These are phyloP conservation scores for Pharmacophagus antenor DNA, from an alignment of 2,888 invertebrate species.

Conservation along the genomic window DNA sequence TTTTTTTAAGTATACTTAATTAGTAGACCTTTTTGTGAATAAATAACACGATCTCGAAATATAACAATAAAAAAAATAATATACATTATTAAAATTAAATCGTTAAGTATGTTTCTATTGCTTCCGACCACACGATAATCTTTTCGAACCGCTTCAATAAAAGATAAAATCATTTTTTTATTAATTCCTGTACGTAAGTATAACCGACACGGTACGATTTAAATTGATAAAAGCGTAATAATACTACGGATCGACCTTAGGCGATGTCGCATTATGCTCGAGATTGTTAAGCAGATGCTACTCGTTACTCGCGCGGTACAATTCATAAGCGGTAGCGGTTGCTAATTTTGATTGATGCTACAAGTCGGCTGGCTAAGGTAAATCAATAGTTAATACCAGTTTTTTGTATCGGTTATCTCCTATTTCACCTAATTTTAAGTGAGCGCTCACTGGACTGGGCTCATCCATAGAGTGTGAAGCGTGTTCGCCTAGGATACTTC, in stretches of 20 bases:
- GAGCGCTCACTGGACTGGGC: too few species aligned
- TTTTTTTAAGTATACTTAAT: too few species aligned
- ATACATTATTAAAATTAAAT: not conserved
- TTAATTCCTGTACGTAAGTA: not conserved
- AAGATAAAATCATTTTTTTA: not conserved
- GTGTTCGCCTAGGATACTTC: too few species aligned
- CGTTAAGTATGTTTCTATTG: not conserved
- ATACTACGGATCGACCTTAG: conserved; percentile 19
- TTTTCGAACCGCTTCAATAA: not conserved
- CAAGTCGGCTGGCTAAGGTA: too few species aligned
- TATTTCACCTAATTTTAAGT: too few species aligned
- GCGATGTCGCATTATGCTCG: conserved; percentile 10
- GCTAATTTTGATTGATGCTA: not conserved
- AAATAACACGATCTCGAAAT: not conserved
- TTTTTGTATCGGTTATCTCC: too few species aligned
- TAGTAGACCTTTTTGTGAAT: too few species aligned
- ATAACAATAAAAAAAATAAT: not conserved
- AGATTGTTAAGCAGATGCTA: conserved; percentile 18
- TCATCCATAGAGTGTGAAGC: too few species aligned
- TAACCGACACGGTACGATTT: not conserved
- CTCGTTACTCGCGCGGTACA: conserved; percentile 1
- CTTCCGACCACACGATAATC: conserved; percentile 6
- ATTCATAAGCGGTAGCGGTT: conserved; percentile 14
- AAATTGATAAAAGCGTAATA: conserved; percentile 8
- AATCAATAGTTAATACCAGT: too few species aligned